Conservation (phyloP, 2,797 vertebrate genomes). For the Propithecus deckenii region DNA sequence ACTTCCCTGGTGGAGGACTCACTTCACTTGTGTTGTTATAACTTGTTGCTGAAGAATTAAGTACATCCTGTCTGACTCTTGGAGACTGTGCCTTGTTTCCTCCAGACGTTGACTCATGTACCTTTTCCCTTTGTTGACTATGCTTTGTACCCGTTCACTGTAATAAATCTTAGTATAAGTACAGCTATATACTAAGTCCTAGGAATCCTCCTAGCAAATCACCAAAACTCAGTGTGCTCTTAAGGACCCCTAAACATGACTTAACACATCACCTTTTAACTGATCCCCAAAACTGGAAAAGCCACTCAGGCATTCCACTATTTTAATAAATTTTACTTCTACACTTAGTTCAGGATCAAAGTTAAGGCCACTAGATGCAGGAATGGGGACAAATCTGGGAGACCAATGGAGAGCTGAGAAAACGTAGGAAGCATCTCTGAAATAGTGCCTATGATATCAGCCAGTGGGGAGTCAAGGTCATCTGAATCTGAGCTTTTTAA, state of each 20-base stretch:
- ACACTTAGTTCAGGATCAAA: background rate
- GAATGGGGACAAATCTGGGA: background rate
- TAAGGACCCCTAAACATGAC: background rate
- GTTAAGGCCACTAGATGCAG: background rate
- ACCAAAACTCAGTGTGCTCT: background rate
- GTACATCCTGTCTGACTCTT: background rate
- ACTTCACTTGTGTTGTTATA: background rate
- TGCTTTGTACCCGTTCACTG: background rate
- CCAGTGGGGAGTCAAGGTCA: background rate
- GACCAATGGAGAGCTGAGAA: background rate
- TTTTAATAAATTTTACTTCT: background rate
- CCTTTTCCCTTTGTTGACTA: background rate
- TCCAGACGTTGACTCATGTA: background rate
- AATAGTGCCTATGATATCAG: background rate
- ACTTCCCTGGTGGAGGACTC: background rate
- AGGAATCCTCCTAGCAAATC: background rate
- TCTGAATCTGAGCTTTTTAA: background rate
- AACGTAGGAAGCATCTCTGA: background rate
- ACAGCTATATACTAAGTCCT: background rate
- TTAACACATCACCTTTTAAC: background rate
- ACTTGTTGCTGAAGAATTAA: background rate
- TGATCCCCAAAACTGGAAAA: background rate
- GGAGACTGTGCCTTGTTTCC: background rate
- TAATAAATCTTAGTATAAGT: background rate
- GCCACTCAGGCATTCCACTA: background rate